phyloP scores from a whole-genome alignment of 2,888 invertebrate genomes.

The Operophtera brumata region DNA sequence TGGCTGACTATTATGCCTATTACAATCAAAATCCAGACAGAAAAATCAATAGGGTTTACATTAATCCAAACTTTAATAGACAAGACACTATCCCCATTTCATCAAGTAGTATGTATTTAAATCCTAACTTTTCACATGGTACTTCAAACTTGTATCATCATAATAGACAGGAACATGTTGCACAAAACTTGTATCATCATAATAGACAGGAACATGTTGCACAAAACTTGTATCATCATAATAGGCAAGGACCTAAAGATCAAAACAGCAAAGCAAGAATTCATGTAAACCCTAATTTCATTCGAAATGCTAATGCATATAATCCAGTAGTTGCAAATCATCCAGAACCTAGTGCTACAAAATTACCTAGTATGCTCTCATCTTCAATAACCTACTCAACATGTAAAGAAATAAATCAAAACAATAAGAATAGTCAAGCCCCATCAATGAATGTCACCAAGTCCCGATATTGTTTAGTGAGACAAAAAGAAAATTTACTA shows the following conservation, averaged over 20 bases:
- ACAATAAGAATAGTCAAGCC: slow-evolving; percentile 1
- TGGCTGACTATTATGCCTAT: slow-evolving; percentile 27
- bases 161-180: background rate
- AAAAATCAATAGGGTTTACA: slow-evolving; percentile 55
- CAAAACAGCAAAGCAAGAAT: slow-evolving; percentile 50
- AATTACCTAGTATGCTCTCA: background rate
- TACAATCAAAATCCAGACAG: slow-evolving; percentile 29
- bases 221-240: slow-evolving; percentile 2
- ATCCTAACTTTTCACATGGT: slow-evolving; percentile 56
- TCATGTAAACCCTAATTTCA: slow-evolving; percentile 76
- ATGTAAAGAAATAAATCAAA: slow-evolving; percentile 20
- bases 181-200: background rate
- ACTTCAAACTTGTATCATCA: slow-evolving; percentile 13
- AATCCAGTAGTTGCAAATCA: background rate
- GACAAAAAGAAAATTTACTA: slow-evolving; percentile 39
- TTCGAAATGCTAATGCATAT: slow-evolving; percentile 26
- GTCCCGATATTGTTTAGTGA: slow-evolving; percentile 59
- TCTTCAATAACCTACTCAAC: slow-evolving; percentile 12
- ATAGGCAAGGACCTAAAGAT: slow-evolving; percentile 5
- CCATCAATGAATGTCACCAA: slow-evolving; percentile 28
- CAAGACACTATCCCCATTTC: slow-evolving; percentile 5
- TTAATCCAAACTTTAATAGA: slow-evolving; percentile 70
- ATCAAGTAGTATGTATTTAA: slow-evolving; percentile 50
- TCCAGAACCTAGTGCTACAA: background rate
- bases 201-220: slow-evolving; percentile 16